Percentiles rank a stretch among this genome's conserved stretches.
Conservation (phyloP, 2,113 vertebrate genomes). For the Serinus canaria region DNA sequence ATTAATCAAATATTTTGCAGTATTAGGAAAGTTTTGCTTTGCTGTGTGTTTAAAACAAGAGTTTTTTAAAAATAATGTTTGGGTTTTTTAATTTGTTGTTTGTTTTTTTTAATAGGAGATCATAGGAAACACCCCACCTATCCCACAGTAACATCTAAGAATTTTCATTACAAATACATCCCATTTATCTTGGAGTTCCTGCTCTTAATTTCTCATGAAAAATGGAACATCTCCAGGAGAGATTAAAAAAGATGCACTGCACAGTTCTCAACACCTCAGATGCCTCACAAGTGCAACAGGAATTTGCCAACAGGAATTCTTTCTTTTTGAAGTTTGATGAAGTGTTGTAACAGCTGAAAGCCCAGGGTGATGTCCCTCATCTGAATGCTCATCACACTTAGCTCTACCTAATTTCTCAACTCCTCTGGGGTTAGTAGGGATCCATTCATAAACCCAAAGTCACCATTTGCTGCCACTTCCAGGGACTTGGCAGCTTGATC, state of each 20-base stretch:
- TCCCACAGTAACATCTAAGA: not conserved
- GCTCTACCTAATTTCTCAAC: not conserved
- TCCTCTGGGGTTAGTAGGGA: not conserved
- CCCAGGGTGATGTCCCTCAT: not conserved
- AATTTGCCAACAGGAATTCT: not conserved
- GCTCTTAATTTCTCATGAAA: slow-evolving; percentile 7
- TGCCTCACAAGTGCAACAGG: not conserved
- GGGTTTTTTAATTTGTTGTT: not conserved
- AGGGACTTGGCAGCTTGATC: not conserved
- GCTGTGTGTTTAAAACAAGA: not conserved
- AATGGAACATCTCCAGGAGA: not conserved
- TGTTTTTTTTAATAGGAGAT: not conserved
- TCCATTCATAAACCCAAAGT: not conserved
- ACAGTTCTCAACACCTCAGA: not conserved
- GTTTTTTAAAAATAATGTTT: fast-evolving
- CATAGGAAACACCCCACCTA: not conserved
- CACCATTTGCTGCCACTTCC: slow-evolving; percentile 1
- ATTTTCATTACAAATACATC: not conserved
- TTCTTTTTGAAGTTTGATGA: not conserved
- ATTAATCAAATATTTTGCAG: not conserved
- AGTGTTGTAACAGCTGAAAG: not conserved
- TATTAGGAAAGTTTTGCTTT: not conserved
- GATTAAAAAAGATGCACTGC: not conserved
- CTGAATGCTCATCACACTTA: not conserved
- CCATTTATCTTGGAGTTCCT: not conserved